These are phyloP conservation scores for Megalurothrips usitatus DNA, from an alignment of 2,888 invertebrate genomes.

Conservation along the genomic window DNA sequence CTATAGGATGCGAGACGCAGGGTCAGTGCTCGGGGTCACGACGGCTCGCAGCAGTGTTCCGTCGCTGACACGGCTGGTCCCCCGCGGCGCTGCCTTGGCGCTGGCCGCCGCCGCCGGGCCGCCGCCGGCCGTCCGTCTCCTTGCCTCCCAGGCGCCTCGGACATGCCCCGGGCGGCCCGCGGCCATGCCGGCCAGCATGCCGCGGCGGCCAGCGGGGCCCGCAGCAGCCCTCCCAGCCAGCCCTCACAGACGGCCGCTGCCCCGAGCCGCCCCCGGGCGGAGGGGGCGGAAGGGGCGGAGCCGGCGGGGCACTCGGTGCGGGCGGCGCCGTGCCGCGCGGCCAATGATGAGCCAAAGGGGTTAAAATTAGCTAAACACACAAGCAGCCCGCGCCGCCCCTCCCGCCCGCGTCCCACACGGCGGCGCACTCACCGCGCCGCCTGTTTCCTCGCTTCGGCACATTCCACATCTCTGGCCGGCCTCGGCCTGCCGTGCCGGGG, in stretches of 20 bases:
- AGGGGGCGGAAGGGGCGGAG: background rate
- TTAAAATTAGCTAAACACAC: slow-evolving; percentile 27
- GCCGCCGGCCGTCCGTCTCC: too few relatives aligned
- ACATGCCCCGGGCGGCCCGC: slow-evolving; percentile 29
- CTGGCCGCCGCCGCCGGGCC: too few relatives aligned
- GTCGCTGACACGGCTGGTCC: too few relatives aligned
- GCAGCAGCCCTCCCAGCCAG: too few relatives aligned
- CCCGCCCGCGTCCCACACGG: background rate
- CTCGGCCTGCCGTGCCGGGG: background rate
- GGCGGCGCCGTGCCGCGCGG: background rate
- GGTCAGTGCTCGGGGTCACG: too few relatives aligned
- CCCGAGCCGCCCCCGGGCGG: background rate
- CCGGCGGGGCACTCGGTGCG: background rate
- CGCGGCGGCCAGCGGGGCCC: slow-evolving; percentile 48
- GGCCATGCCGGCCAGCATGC: slow-evolving; percentile 52
- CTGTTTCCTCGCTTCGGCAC: slow-evolving; percentile 25
- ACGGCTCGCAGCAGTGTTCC: background rate
- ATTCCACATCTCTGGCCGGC: background rate
- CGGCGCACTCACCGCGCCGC: background rate
- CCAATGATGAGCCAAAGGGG: slow-evolving; percentile 22
- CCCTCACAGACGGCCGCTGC: too few relatives aligned
- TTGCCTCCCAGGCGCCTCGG: background rate
- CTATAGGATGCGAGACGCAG: too few relatives aligned
- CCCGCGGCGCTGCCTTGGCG: too few relatives aligned
- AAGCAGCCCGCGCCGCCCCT: slow-evolving; percentile 2